Percentiles rank a stretch among this genome's conserved stretches.
phyloP scores from a whole-genome alignment of 2,113 vertebrate genomes.

The Saccopteryx leptura region DNA sequence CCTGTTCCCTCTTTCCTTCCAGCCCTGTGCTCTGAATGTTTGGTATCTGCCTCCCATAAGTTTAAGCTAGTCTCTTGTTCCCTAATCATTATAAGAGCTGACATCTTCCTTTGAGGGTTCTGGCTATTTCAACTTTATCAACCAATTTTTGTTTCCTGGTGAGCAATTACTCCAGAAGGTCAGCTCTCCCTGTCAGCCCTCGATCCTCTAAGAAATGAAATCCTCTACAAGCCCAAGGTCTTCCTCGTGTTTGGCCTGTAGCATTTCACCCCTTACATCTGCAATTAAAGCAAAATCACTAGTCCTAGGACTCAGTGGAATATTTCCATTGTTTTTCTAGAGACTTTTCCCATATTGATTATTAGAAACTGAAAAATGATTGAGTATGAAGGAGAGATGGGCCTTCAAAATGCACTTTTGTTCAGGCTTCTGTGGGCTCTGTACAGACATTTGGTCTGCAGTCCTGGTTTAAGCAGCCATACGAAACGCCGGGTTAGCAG shows the following conservation, averaged over 20 bases:
- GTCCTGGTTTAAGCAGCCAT: neutral
- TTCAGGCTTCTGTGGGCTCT: neutral
- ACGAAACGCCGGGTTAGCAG: neutral
- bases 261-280: neutral
- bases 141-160: conserved; percentile 35
- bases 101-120: neutral
- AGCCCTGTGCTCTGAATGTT: neutral
- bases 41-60: neutral
- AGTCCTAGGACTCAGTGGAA: neutral
- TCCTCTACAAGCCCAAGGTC: neutral
- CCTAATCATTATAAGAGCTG: neutral
- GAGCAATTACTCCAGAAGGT: neutral
- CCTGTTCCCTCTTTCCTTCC: neutral
- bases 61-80: neutral
- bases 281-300: neutral
- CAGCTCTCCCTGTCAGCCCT: neutral
- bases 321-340: conserved; percentile 29
- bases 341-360: neutral
- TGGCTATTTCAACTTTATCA: conserved; percentile 19
- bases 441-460: neutral
- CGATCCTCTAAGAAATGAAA: neutral
- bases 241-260: neutral
- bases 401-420: neutral
- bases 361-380: neutral
- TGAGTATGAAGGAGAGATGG: neutral